Percentiles rank a stretch among this genome's conserved stretches.
Evolutionary conservation across 2,797 vertebrate species (phyloP).

Genomic region (Nannoperca obscura): DNA sequence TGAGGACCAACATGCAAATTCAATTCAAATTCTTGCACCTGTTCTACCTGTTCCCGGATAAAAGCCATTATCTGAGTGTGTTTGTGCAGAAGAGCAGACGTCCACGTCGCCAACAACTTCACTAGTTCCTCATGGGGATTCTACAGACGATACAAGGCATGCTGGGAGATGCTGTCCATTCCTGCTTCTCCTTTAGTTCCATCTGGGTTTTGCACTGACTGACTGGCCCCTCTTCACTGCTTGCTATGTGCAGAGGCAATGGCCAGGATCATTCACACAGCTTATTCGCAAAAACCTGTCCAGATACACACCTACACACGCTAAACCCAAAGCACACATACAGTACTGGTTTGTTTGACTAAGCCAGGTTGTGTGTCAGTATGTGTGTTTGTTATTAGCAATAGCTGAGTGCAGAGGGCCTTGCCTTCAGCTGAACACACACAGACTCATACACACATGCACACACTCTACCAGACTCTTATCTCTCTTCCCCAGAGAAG

Average conservation of each 20-base stretch:
- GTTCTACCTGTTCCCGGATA: conserved; percentile 22
- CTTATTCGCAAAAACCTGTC: neutral
- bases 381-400: conserved; percentile 51
- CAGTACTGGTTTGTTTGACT: conserved; percentile 33
- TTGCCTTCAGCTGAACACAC: conserved; percentile 26
- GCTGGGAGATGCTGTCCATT: conserved; percentile 31
- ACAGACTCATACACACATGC: conserved; percentile 3
- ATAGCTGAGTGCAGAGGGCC: conserved; percentile 42
- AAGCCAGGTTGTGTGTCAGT: conserved; percentile 20
- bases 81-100: neutral
- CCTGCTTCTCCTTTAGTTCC: neutral
- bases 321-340: neutral
- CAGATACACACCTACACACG: conserved; percentile 23
- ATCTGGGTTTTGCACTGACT: too few relatives aligned
- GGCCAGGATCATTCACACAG: conserved; percentile 6
- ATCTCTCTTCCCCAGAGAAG: conserved; percentile 70
- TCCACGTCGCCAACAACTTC: neutral
- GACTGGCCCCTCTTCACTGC: neutral
- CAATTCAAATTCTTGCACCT: conserved; percentile 37
- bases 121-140: neutral
- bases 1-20: conserved; percentile 51
- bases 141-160: neutral
- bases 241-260: conserved; percentile 16
- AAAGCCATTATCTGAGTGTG: neutral
- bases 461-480: conserved; percentile 46